These are phyloP conservation scores for Grammomys surdaster DNA, from an alignment of 2,113 vertebrate genomes.

Conservation along the genomic window DNA sequence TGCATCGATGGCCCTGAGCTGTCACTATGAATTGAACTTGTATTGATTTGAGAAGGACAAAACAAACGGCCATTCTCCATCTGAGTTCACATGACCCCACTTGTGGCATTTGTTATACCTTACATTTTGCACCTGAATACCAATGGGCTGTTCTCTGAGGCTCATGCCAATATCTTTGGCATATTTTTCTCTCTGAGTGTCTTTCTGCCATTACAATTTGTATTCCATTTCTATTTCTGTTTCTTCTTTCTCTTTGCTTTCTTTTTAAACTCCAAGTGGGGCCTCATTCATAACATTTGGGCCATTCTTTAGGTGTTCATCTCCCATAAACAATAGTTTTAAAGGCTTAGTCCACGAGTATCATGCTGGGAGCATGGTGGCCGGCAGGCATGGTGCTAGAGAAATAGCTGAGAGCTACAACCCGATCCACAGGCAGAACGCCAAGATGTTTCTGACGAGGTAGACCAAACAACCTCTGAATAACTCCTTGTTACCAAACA, in stretches of 20 bases:
- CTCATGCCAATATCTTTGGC: constrained; percentile 98
- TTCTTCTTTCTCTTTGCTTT: constrained; percentile 89
- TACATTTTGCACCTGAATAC: constrained; percentile 98
- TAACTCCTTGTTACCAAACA: background rate
- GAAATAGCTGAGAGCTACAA: background rate
- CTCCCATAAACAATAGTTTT: constrained; percentile 93
- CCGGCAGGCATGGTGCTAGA: background rate
- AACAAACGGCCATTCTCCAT: constrained; percentile 96
- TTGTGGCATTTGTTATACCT: constrained; percentile 99
- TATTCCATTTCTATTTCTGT: constrained; percentile 96
- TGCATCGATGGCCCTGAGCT: constrained; percentile 88
- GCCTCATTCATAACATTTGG: constrained; percentile 99
- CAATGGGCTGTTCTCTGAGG: constrained; percentile 98
- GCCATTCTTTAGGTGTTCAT: constrained; percentile 98
- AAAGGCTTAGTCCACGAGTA: background rate
- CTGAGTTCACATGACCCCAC: constrained; percentile 98
- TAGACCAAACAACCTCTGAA: background rate
- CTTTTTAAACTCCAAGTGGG: constrained; percentile 97
- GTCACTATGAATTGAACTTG: constrained; percentile 93
- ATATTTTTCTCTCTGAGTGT: constrained; percentile 97
- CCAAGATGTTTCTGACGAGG: background rate
- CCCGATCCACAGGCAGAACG: background rate
- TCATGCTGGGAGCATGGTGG: background rate
- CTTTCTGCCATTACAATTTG: constrained; percentile 99
- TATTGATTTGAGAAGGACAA: constrained; percentile 97